Base-by-base conservation (phyloP, 2,888 invertebrate genomes). In the Sabellastarte sp. region DNA sequence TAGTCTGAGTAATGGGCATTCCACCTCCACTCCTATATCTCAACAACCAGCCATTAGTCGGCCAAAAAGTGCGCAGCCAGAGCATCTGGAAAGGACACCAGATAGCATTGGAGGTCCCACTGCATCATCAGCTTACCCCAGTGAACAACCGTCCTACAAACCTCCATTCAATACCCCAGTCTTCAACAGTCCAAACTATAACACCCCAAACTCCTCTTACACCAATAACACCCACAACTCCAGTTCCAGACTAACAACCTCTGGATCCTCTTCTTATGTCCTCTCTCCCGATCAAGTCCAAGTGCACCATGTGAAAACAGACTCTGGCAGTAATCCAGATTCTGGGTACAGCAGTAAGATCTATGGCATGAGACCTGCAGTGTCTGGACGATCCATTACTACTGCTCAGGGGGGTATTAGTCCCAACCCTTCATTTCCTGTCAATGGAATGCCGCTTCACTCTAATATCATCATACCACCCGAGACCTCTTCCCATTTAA, bases 271-370 rank as follows among this genome's bases (percentile, higher is more conserved):
- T 10, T 29, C 57, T 30, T 20, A 10, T 10, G 31, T 26, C 4
- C 20, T 31, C 26, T 10, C 57, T 15, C 15, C 31, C 5, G 30
- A 57, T 31, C n/a, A 52, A 3, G 57, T 53, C 31, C 59, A 63
- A 53, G 63, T 65, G 15, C 62, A 66, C 58, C 64, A 68, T 32
- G 41, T 61, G 58, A 79, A 78, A 63, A 77, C 79, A 56, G 80
- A 81, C 64, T 76, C 79, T 24, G 79, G 82, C 64, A 73, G 73
- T 52, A 73, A 73, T 66, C 82, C 92, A 71, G 93, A 93, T 83
- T 92, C 92, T 0, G 93, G 93, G 0, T 93, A 93, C 81, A 91
- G 91, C 75, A 92, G 92, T 50, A 90, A 91, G 77, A 90, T 91
- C 73, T 91, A 91, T 71, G 90, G 73, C 26, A 32, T 32, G 20